These are phyloP conservation scores for Ophion obscuratus DNA, from an alignment of 2,888 invertebrate genomes.

Conservation along the genomic window DNA sequence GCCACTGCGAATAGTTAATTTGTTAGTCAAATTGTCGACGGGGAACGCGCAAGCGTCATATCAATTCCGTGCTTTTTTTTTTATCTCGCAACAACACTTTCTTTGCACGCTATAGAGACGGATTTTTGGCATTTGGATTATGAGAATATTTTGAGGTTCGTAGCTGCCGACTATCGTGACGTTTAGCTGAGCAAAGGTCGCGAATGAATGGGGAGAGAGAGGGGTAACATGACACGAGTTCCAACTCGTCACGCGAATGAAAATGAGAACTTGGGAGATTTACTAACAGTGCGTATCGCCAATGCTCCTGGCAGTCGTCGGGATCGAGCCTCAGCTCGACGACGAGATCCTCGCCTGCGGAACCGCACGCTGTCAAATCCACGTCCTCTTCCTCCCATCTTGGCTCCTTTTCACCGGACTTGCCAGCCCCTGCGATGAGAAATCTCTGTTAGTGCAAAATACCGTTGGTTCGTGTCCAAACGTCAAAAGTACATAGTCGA, in stretches of 20 bases:
- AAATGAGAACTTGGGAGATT: neutral
- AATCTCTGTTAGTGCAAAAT: constrained; percentile 44
- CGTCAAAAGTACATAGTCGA: neutral
- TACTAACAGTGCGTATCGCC: constrained; percentile 80
- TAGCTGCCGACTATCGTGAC: neutral
- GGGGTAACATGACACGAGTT: neutral
- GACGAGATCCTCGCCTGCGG: constrained; percentile 76
- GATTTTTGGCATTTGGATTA: neutral
- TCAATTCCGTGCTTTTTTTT: neutral
- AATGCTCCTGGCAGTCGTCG: constrained; percentile 73
- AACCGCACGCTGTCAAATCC: constrained; percentile 73
- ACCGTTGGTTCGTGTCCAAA: neutral
- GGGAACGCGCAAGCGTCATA: constrained; percentile 2
- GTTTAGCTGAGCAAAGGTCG: neutral
- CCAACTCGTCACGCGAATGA: constrained; percentile 7
- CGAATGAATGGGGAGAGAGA: constrained; percentile 4
- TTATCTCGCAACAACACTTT: neutral
- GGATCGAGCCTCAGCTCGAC: constrained; percentile 76
- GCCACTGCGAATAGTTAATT: constrained; percentile 47
- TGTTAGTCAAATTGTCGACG: constrained; percentile 40
- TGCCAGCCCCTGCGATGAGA: constrained; percentile 52
- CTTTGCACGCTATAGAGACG: too few species aligned
- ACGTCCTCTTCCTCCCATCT: constrained; percentile 79
- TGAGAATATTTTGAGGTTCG: neutral
- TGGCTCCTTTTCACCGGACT: constrained; percentile 73